A percentile compares a stretch with the other conserved stretches of the same genome.
Conservation (phyloP, 2,888 invertebrate species). For the Drosophila borealis region DNA sequence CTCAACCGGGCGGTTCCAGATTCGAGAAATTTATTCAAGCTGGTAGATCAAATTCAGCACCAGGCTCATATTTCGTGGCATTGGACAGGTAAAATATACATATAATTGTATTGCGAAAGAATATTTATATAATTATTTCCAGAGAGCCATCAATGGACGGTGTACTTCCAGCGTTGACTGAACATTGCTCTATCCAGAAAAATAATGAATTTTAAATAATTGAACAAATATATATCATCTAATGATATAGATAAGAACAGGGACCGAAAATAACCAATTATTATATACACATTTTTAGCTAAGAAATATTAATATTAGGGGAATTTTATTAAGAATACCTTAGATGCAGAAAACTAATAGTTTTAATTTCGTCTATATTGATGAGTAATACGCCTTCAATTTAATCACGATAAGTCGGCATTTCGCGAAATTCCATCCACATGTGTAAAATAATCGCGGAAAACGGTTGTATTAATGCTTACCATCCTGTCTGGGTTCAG, state of each 20-base stretch:
- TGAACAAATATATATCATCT: background rate
- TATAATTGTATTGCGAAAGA: background rate
- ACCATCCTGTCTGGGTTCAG: too few relatives aligned
- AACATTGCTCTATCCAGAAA: conserved; percentile 79
- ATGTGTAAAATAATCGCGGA: too few relatives aligned
- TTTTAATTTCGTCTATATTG: conserved; percentile 1
- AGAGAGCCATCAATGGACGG: conserved; percentile 86
- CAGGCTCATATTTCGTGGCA: conserved; percentile 87
- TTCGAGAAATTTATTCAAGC: conserved; percentile 86
- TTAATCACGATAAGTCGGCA: too few relatives aligned
- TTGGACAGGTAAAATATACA: conserved; percentile 51
- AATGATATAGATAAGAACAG: conserved; percentile 15
- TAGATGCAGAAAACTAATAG: background rate
- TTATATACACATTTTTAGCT: conserved; percentile 9
- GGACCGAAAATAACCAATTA: conserved; percentile 22
- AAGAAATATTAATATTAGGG: conserved; percentile 3
- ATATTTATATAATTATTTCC: conserved; percentile 16
- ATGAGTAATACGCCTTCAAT: conserved; percentile 5
- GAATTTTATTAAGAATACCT: background rate
- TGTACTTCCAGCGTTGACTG: conserved; percentile 86
- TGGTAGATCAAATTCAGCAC: conserved; percentile 91
- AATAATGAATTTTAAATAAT: conserved; percentile 53
- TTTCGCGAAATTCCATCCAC: too few relatives aligned
- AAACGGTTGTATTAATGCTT: too few relatives aligned
- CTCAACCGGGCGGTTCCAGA: conserved; percentile 83